A percentile compares a stretch with the other conserved stretches of the same genome.
Conservation (phyloP, 2,888 invertebrate genomes). For the Poecilus cupreus region DNA sequence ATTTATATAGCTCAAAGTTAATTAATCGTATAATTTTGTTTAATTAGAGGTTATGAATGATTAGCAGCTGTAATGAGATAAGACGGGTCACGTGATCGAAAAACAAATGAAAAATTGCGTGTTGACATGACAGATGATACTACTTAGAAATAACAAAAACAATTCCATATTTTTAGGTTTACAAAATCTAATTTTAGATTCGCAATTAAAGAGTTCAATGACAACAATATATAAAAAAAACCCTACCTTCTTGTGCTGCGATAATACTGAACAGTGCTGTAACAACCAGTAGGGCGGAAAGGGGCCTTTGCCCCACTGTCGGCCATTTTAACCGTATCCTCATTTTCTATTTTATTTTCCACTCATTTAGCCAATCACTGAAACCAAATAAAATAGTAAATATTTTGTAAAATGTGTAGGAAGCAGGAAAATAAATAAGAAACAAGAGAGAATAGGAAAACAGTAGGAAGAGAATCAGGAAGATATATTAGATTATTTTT, state of each 20-base stretch:
- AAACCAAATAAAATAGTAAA: not conserved
- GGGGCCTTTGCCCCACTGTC: not conserved
- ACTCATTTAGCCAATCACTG: conserved; percentile 43
- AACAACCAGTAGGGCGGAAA: conserved; percentile 3
- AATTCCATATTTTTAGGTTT: too few species aligned
- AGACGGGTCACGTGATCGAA: too few species aligned
- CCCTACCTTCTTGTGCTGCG: conserved; percentile 47
- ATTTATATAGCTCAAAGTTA: too few species aligned
- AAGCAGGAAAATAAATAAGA: not conserved
- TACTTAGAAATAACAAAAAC: too few species aligned
- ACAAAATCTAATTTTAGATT: too few species aligned
- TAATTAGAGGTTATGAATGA: not conserved
- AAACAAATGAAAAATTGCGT: too few species aligned
- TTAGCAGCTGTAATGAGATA: not conserved
- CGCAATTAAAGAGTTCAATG: too few species aligned
- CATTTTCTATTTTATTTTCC: conserved; percentile 27
- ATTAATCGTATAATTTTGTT: not conserved
- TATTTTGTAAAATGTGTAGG: not conserved
- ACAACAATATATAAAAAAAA: too few species aligned
- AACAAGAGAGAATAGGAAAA: too few species aligned
- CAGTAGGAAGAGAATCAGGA: too few species aligned
- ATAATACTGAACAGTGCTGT: not conserved
- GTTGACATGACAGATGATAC: too few species aligned
- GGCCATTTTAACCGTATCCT: conserved; percentile 40
- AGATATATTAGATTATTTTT: too few species aligned